Evolutionary conservation across 2,113 vertebrate genomes (phyloP), one percentile per base, ranked within the genome.

Genomic region (Butorides virescens): DNA sequence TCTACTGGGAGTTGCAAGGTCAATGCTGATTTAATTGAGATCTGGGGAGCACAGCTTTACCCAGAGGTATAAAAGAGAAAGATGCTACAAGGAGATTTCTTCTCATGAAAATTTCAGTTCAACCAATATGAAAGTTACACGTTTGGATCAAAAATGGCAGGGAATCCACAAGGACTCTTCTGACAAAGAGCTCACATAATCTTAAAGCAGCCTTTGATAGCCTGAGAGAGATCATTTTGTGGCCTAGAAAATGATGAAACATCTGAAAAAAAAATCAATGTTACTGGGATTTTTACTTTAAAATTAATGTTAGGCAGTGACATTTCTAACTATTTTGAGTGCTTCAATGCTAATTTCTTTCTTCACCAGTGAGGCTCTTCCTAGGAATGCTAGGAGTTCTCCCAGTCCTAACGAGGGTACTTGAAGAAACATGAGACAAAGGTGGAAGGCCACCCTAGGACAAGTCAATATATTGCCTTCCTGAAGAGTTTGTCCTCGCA

Each of bases 71-170:
- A 44, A 90, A 84, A 89, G 53, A 82, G 46, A 84, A 91, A 85
- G 78, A 86, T 66, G 44, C n/a, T 90, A 91, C 63, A 86, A 94
- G 63, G 52, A 81, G 89, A 83, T 62, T 82, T 86, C 34, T 77
- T 95, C 78, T 93, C 65, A 90, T 88, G 89, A 93, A 97, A 97
- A 93, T 93, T 95, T 93, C 75, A 90, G 80, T 90, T 86, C 82
- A 91, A 81, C 96, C 96, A 96, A 95, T 92, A 95, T 49, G 65
- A 94, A 95, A 92, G 81, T 39, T 81, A 82, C 67, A 93, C 58
- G 77, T 86, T 81, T 66, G 85, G 87, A 96, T 97, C 84, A 97
- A 89, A 97, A 96, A 92, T 68, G 77, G 84, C 89, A 95, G n/a
- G 36, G 76, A 96, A 95, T 94, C 88, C 75, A 96, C 65, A 90